Base-by-base conservation (phyloP, 2,113 vertebrate species). In the Tapirus terrestris region DNA sequence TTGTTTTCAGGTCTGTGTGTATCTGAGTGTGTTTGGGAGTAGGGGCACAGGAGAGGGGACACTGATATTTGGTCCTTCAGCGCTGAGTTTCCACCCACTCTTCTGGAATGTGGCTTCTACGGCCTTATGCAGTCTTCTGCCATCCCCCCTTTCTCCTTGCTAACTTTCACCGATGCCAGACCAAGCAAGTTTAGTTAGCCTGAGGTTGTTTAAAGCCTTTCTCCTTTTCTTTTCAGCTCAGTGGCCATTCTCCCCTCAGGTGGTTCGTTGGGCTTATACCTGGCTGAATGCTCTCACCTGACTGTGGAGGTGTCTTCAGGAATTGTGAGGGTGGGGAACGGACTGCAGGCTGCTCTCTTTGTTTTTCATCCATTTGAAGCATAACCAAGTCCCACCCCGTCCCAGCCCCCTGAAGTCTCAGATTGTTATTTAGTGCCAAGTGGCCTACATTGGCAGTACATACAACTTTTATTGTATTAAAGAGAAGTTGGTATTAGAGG, bases 41-140 rank as follows among this genome's bases (percentile, higher is more conserved):
- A 7, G 9, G 27, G 20, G 2, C 6, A 0, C 2, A 3, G 13
- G n/a, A 75, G 18, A 39, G 27, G 17, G 12, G 31, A n/a, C 0
- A 0, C 4, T 43, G 60, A 12, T 16, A 2, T 51, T 76, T 33
- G 72, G 9, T 81, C 31, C 36, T 94, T 17, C 12, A 53, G 13
- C 56, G 23, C 84, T 5, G 56, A 33, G 61, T 73, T n/a, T 20
- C 70, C 2, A 1, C 3, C 27, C 23, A 2, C 2, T 60, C 23
- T n/a, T 80, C 61, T 93, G 63, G 89, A 77, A 61, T n/a, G 89
- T 80, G 73, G 53, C 61, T 60, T 80, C 79, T 51, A 11, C 1
- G 39, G 31, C 53, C 33, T 3, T 4, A 12, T 8, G 39, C 48
- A 61, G n/a, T 39, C 13, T 36, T 39, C 36, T 56, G 25, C 11